These are phyloP conservation scores for Diachasma alloeum DNA, from an alignment of 1,140 invertebrate genomes.

Conservation along the genomic window DNA sequence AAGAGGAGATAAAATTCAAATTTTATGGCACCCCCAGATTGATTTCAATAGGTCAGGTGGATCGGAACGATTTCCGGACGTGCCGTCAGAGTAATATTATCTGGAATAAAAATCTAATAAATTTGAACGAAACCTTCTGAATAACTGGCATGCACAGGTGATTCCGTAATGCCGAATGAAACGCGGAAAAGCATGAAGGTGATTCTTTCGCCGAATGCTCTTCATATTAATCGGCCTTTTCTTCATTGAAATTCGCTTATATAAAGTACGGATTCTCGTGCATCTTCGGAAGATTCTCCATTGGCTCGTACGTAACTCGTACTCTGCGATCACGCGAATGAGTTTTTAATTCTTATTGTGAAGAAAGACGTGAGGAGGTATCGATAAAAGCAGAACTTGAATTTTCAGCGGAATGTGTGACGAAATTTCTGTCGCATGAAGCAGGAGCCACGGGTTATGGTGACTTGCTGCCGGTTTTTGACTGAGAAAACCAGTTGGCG, in stretches of 20 bases:
- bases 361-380: neutral
- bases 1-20: neutral
- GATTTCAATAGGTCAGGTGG: neutral
- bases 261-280: neutral
- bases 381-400: neutral
- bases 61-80: too few species aligned
- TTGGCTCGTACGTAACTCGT: neutral
- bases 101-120: neutral
- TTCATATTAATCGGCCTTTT: constrained; percentile 3
- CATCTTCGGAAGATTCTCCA: neutral
- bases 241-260: neutral
- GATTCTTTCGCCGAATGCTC: constrained; percentile 2
- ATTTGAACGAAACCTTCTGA: neutral
- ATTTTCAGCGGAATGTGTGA: neutral
- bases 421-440: neutral
- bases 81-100: too few species aligned
- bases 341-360: neutral
- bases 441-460: neutral
- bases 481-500: neutral
- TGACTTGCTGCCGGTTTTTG: neutral
- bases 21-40: neutral
- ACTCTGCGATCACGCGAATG: neutral
- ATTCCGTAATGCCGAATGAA: neutral
- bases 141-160: neutral
- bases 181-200: neutral